Evolutionary conservation across 2,797 vertebrate species (phyloP).

Genomic region (Trematocara caparti): DNA sequence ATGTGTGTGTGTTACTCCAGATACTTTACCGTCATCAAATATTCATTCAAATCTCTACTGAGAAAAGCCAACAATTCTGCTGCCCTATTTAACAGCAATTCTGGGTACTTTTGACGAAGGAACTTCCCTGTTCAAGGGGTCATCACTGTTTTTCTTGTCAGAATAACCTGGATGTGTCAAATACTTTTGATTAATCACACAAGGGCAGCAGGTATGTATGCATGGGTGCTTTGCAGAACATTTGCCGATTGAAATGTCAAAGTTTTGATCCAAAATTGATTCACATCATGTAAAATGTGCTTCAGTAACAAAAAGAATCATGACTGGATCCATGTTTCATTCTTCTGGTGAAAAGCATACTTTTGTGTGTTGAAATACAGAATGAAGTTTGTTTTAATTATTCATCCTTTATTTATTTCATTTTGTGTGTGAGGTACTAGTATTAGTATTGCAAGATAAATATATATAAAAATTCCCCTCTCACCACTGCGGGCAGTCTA

Average conservation of each 20-base stretch:
- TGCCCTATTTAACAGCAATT: constrained; percentile 45
- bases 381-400: neutral
- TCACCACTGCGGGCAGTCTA: fast-evolving
- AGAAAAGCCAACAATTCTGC: neutral
- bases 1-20: constrained; percentile 25
- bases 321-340: neutral
- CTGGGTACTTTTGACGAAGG: constrained; percentile 28
- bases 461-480: neutral
- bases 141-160: neutral
- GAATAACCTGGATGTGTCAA: constrained; percentile 40
- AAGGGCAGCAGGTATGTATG: constrained; percentile 13
- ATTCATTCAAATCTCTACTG: constrained; percentile 39
- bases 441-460: neutral
- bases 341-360: neutral
- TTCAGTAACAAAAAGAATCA: constrained; percentile 20
- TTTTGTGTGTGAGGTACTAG: neutral
- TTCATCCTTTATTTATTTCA: neutral
- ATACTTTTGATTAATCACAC: constrained; percentile 54
- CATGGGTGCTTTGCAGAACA: constrained; percentile 14
- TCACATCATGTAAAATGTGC: constrained; percentile 18
- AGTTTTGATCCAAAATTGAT: constrained; percentile 40
- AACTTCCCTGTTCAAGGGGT: constrained; percentile 21
- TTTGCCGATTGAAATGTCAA: constrained; percentile 39
- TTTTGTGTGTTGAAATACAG: neutral
- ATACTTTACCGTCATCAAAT: constrained; percentile 44